Evolutionary conservation across 2,888 invertebrate species (phyloP).

Genomic region (Drosophila neoperkinsi): DNA sequence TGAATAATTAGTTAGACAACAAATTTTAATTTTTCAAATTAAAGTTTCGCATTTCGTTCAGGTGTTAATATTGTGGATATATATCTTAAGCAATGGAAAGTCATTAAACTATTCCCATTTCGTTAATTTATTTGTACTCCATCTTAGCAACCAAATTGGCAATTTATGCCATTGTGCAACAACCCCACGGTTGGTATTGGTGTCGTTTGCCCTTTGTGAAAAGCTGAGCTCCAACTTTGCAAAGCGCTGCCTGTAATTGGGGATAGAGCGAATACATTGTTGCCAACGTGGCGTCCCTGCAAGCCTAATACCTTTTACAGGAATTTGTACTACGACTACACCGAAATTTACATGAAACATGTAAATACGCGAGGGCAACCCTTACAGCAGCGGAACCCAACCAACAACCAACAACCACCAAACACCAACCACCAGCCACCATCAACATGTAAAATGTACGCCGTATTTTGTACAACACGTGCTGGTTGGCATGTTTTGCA

Average conservation of each 20-base stretch:
- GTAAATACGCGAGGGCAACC: constrained; percentile 50
- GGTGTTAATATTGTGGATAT: accelerated
- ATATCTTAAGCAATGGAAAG: not conserved
- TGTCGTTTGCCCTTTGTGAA: not conserved
- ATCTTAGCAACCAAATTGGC: not conserved
- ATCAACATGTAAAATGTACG: not conserved
- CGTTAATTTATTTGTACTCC: not conserved
- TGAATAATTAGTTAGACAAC: not conserved
- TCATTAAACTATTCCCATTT: not conserved
- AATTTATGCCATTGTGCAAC: constrained; percentile 23
- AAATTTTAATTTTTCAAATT: not conserved
- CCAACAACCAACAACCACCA: not conserved
- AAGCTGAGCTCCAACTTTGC: constrained; percentile 42
- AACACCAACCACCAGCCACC: constrained; percentile 10
- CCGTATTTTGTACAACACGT: constrained; percentile 3
- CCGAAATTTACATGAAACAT: constrained; percentile 67
- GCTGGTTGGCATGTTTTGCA: constrained; percentile 21
- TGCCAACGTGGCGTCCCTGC: constrained; percentile 55
- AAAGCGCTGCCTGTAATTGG: constrained; percentile 23
- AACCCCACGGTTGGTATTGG: not conserved
- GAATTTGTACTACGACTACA: constrained; percentile 80
- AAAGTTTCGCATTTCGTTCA: not conserved
- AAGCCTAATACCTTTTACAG: constrained; percentile 83
- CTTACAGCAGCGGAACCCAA: constrained; percentile 49
- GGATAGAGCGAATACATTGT: constrained; percentile 36